Evolutionary conservation across 2,888 invertebrate species (phyloP).

Genomic region (Mellilla xanthometata): DNA sequence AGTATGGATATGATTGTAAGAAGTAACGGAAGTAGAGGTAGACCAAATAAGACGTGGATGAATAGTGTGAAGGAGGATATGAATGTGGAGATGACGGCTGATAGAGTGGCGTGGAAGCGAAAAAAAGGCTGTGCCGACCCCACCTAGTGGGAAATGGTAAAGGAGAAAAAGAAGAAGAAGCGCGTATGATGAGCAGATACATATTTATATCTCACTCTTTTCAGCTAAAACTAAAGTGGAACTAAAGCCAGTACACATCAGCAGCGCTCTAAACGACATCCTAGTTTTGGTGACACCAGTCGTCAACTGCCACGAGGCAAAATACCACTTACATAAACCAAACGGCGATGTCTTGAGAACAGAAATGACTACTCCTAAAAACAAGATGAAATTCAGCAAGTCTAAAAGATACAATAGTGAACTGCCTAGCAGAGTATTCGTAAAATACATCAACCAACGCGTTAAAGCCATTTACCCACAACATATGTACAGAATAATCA

Average conservation of each 20-base stretch:
- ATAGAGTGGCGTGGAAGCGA: too few relatives aligned
- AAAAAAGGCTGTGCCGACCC: too few relatives aligned
- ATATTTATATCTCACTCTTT: constrained; percentile 23
- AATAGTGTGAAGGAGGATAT: too few relatives aligned
- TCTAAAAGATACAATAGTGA: constrained; percentile 20
- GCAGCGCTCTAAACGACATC: constrained; percentile 48
- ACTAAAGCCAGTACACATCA: constrained; percentile 42
- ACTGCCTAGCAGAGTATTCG: constrained; percentile 12
- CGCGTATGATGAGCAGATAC: too few relatives aligned
- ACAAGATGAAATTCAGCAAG: constrained; percentile 19
- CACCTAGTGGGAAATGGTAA: too few relatives aligned
- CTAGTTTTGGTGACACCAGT: constrained; percentile 51
- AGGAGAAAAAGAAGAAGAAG: too few relatives aligned
- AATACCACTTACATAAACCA: constrained; percentile 53
- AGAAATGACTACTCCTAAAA: constrained; percentile 29
- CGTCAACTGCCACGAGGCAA: constrained; percentile 31
- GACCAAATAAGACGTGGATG: too few relatives aligned
- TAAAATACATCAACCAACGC: constrained; percentile 17
- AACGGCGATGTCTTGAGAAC: constrained; percentile 47
- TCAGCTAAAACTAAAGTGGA: constrained; percentile 57
- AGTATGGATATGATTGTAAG: too few relatives aligned
- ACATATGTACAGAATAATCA: constrained; percentile 35
- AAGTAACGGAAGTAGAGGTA: too few relatives aligned
- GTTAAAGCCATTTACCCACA: constrained; percentile 24
- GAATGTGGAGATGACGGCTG: too few relatives aligned